Percentiles rank a stretch among this genome's conserved stretches.
Conservation (phyloP, 2,888 invertebrate genomes). For the Druceiella hillmani region DNA sequence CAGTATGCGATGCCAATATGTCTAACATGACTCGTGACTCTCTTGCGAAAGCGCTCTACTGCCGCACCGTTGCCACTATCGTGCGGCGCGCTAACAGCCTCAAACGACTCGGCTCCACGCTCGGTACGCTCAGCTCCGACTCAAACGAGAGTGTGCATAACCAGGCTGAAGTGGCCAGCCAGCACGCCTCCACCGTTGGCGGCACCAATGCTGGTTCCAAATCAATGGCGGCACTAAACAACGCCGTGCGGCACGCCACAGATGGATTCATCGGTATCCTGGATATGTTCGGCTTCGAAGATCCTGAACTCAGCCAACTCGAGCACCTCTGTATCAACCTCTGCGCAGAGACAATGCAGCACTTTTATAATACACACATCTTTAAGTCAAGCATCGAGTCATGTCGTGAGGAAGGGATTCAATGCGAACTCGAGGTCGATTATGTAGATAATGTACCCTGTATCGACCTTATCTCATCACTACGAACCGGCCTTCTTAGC, state of each 20-base stretch:
- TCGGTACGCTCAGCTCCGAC: constrained; percentile 84
- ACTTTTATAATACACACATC: constrained; percentile 95
- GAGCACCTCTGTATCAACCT: constrained; percentile 94
- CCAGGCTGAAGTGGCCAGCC: constrained; percentile 78
- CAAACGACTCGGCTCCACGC: constrained; percentile 76
- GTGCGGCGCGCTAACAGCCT: constrained; percentile 89
- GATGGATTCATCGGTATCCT: constrained; percentile 94
- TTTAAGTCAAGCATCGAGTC: constrained; percentile 93
- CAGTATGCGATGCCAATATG: constrained; percentile 78
- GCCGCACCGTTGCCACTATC: constrained; percentile 90
- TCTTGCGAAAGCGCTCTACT: constrained; percentile 87
- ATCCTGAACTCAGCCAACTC: constrained; percentile 81
- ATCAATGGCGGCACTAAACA: constrained; percentile 87
- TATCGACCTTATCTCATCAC: constrained; percentile 90
- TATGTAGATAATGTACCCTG: constrained; percentile 95
- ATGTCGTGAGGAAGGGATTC: constrained; percentile 88
- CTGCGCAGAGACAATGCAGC: constrained; percentile 96
- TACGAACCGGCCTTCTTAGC: constrained; percentile 85
- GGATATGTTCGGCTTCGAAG: constrained; percentile 97
- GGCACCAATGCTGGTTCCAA: constrained; percentile 73
- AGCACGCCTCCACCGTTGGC: constrained; percentile 79
- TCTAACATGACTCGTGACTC: constrained; percentile 86
- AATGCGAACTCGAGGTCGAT: constrained; percentile 84
- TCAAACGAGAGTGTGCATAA: constrained; percentile 90
- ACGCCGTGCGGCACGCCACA: constrained; percentile 87